phyloP scores from a whole-genome alignment of 2,113 vertebrate genomes.

The Heterocephalus glaber region DNA sequence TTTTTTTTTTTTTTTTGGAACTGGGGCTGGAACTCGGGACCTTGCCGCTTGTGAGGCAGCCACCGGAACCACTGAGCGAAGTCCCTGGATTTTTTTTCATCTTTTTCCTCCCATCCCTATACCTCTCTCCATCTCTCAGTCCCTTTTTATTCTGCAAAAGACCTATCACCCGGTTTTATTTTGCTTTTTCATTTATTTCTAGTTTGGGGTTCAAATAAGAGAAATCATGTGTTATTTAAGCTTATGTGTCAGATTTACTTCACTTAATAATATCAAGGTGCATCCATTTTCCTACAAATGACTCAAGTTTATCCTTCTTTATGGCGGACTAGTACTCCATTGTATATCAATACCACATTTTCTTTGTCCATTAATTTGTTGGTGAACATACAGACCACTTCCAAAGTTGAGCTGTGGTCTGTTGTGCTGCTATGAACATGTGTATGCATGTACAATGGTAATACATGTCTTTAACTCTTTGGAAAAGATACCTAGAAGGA shows the following conservation, averaged over 20 bases:
- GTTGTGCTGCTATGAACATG: neutral
- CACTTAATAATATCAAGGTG: neutral
- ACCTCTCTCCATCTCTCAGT: neutral
- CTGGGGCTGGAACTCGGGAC: too few relatives aligned
- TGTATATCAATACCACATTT: neutral
- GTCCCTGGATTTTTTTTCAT: neutral
- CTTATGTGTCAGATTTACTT: neutral
- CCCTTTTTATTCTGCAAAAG: neutral
- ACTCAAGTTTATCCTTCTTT: neutral
- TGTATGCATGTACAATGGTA: too few relatives aligned
- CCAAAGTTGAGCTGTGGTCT: neutral
- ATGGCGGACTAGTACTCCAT: neutral
- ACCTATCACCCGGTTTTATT: neutral
- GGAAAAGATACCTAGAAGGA: neutral
- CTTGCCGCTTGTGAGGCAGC: too few relatives aligned
- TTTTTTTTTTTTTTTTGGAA: too few relatives aligned
- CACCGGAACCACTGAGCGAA: too few relatives aligned
- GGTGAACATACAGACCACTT: neutral
- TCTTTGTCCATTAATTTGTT: neutral
- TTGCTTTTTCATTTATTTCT: neutral
- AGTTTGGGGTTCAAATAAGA: neutral
- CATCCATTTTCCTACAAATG: neutral
- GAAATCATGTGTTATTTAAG: neutral
- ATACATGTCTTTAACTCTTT: neutral
- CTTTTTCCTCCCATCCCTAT: neutral